Conservation (phyloP, 2,797 vertebrate genomes). For the Lepilemur ruficaudatus region DNA sequence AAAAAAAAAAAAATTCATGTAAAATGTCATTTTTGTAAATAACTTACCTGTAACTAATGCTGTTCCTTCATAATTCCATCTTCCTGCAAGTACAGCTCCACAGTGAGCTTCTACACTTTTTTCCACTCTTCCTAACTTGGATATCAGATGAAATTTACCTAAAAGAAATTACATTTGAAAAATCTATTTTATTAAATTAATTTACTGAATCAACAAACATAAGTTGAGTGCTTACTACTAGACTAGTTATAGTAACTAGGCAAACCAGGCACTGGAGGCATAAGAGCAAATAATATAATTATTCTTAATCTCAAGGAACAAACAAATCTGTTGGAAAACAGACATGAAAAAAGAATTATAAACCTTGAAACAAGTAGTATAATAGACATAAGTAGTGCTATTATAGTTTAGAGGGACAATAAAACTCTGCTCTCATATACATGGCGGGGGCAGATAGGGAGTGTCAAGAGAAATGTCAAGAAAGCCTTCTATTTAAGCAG, state of each 20-base stretch:
- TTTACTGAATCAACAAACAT: constrained; percentile 19
- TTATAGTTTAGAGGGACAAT: not conserved
- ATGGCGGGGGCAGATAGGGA: not conserved
- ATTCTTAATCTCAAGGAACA: constrained; percentile 30
- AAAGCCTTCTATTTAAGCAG: not conserved
- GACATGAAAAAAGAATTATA: not conserved
- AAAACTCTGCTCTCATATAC: not conserved
- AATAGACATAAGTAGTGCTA: not conserved
- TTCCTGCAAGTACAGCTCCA: constrained; percentile 95
- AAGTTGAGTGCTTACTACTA: not conserved
- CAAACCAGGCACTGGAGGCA: not conserved
- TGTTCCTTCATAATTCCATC: constrained; percentile 97
- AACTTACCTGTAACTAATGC: constrained; percentile 94
- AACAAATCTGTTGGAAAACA: not conserved
- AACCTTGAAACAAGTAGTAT: not conserved
- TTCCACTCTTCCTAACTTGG: constrained; percentile 94
- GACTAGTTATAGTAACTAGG: not conserved
- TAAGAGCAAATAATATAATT: constrained; percentile 36
- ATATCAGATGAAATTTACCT: constrained; percentile 97
- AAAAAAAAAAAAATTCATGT: not conserved
- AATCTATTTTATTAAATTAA: constrained; percentile 47
- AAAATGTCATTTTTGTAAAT: not conserved
- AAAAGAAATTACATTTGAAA: constrained; percentile 57
- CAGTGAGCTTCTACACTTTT: constrained; percentile 96
- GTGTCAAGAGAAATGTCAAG: not conserved